Percentiles rank a stretch among this genome's conserved stretches.
Evolutionary conservation across 2,888 invertebrate genomes (phyloP).

Genomic region (Drosophila niveifrons): DNA sequence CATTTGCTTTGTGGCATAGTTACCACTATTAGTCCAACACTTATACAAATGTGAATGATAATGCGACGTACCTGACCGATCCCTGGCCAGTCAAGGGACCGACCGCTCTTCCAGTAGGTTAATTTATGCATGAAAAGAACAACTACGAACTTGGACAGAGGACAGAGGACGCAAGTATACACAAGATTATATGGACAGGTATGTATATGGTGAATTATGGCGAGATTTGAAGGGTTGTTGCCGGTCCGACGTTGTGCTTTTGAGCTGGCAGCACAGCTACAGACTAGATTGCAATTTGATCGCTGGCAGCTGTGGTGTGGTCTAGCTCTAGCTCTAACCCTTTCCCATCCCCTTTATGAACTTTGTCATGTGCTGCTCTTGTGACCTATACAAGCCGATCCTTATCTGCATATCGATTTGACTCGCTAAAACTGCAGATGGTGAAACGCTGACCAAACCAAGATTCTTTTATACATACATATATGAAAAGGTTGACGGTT

Average conservation of each 20-base stretch:
- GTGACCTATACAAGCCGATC: background rate
- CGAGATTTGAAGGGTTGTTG: conserved; percentile 48
- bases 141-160: conserved; percentile 19
- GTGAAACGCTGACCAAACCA: conserved; percentile 1
- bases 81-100: conserved; percentile 34
- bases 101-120: conserved; percentile 11
- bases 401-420: conserved; percentile 36
- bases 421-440: conserved; percentile 2
- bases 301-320: conserved; percentile 51
- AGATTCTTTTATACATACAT: background rate
- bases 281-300: conserved; percentile 31
- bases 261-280: conserved; percentile 7
- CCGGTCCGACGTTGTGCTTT: conserved; percentile 30
- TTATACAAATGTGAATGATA: conserved; percentile 13
- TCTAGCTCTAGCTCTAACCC: conserved; percentile 22
- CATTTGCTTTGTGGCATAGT: conserved; percentile 14
- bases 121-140: conserved; percentile 42
- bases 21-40: conserved; percentile 40
- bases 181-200: conserved; percentile 10
- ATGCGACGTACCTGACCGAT: conserved; percentile 50
- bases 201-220: conserved; percentile 21
- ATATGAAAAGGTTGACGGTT: background rate
- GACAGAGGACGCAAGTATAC: conserved; percentile 28
- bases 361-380: background rate
- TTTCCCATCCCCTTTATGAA: conserved; percentile 31